Evolutionary conservation across 37 sponge, comb jelly and placozoan species (phyloP), one percentile per base, ranked within the genome.

Genomic region (Oscarella lobularis): DNA sequence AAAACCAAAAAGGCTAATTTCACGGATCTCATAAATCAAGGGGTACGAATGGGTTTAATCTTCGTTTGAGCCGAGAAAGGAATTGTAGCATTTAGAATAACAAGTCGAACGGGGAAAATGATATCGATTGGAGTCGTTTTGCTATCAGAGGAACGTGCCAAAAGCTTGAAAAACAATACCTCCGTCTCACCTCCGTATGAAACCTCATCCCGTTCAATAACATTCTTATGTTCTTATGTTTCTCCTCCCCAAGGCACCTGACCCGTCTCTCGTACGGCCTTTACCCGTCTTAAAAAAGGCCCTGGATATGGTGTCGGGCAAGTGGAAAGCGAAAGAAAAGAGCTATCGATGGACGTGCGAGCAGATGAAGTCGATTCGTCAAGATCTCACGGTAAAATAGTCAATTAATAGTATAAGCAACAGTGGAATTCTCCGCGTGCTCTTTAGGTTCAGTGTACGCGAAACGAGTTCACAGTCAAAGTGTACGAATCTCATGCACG

Each of bases 401-500:
- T 35, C 3, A 48, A 20, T 48, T 48, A 48, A 48, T 48, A 20
- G 20, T 27, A 27, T 48, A 48, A 48, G 14, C 20, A 20, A 48
- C 60, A 27, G 60, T 27, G 20, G 20, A 20, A 27, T 48, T 9
- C 20, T 9, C 60, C 20, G 60, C 60, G 20, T 48, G 20, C 36
- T 27, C 38, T 35, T 27, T 74, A 92, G 92, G 79, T 92, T 27
- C 99, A 98, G 73, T 76, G 81, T 38, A 88, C 93, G 41, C 73
- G 95, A 3, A 87, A 91, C 82, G 85, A 81, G 35, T 93, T 98
- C 67, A 88, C 99, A 6, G 95, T 98, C 6, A 65, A 80, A 32
- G 99, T 98, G 74, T 98, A 98, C 77, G 99, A 98, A 79, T 86
- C 87, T 14, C 99, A 98, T 74, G 99, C 85, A 2, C 76, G 99